Evolutionary conservation across 2,113 vertebrate genomes (phyloP).

Genomic region (Sialia sialis): DNA sequence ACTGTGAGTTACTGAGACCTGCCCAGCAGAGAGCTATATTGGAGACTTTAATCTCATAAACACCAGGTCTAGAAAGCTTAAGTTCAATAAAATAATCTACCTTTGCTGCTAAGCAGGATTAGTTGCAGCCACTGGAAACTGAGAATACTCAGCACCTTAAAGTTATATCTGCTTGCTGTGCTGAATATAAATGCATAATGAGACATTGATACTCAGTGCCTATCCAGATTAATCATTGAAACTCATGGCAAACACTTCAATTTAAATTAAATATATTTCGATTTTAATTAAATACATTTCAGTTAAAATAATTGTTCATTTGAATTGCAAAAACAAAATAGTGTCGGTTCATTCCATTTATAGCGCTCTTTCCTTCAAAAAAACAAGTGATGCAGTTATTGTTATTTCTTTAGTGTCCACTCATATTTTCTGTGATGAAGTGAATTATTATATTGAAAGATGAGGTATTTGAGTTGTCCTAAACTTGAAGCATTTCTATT

Average conservation of each 20-base stretch:
- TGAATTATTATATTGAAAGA: background rate
- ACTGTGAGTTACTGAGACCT: background rate
- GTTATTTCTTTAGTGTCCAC: background rate
- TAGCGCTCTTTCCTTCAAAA: background rate
- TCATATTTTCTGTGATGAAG: background rate
- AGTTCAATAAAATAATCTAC: slow-evolving; percentile 1
- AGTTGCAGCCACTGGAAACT: background rate
- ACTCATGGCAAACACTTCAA: background rate
- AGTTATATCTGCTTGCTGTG: background rate
- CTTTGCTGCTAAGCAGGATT: slow-evolving; percentile 21
- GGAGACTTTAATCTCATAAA: background rate
- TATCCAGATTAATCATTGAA: slow-evolving; percentile 15
- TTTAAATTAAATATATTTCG: background rate
- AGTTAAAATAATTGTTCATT: slow-evolving; percentile 16
- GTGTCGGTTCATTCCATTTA: background rate
- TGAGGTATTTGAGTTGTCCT: background rate
- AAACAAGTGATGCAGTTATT: background rate
- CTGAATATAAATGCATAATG: background rate
- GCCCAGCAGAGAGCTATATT: background rate
- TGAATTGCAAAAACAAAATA: background rate
- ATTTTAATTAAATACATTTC: background rate
- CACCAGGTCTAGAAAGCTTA: background rate
- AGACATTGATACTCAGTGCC: background rate
- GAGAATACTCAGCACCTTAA: background rate
- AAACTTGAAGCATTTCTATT: background rate